Evolutionary conservation across 2,113 vertebrate genomes (phyloP).

Genomic region (Chaenocephalus aceratus): DNA sequence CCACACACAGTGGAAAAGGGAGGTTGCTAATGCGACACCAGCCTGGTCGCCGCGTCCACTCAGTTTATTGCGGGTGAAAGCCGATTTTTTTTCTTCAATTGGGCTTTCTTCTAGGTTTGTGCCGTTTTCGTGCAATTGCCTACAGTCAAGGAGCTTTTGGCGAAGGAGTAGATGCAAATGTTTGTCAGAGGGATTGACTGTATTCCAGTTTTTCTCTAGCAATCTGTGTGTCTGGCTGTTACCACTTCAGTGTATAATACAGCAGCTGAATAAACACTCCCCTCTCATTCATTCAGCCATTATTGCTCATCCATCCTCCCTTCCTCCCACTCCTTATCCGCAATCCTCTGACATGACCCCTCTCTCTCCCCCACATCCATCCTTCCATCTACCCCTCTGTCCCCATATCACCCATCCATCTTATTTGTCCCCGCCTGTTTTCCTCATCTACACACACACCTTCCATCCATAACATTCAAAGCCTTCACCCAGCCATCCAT

Average conservation of each 20-base stretch:
- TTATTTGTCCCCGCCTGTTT: neutral
- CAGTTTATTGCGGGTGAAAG: constrained; percentile 47
- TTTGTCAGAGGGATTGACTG: neutral
- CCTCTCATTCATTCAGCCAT: constrained; percentile 28
- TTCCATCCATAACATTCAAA: constrained; percentile 21
- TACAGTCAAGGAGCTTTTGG: neutral
- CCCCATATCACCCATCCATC: constrained; percentile 42
- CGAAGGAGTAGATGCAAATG: constrained; percentile 25
- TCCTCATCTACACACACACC: neutral
- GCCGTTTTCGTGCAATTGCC: neutral
- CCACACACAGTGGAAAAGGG: constrained; percentile 31
- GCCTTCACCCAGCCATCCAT: constrained; percentile 37
- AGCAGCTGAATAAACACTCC: constrained; percentile 39
- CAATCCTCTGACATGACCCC: constrained; percentile 31
- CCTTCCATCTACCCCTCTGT: constrained; percentile 16
- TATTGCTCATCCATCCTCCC: constrained; percentile 31
- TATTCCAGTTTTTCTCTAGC: neutral
- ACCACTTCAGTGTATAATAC: neutral
- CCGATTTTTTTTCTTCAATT: constrained; percentile 11
- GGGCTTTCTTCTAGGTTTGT: constrained; percentile 11
- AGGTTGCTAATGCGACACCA: constrained; percentile 84
- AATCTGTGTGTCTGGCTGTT: neutral
- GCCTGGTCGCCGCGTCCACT: constrained; percentile 52
- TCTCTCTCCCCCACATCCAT: constrained; percentile 38
- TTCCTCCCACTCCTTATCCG: constrained; percentile 20